Evolutionary conservation across 1,140 invertebrate species (phyloP).

Genomic region (Philotrypesis tridentata): DNA sequence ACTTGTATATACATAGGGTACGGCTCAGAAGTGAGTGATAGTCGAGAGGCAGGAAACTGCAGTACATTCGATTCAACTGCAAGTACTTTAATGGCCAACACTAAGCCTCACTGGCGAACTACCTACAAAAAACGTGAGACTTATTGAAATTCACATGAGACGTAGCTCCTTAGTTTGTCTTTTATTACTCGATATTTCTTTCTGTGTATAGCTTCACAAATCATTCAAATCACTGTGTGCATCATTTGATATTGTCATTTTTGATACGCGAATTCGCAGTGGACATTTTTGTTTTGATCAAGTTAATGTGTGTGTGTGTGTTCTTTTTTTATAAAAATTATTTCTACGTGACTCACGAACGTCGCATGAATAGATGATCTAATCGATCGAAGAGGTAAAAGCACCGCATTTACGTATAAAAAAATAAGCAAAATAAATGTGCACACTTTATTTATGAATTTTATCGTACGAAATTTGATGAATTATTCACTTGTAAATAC

Average conservation of each 20-base stretch:
- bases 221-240: neutral
- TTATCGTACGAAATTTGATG: too few species aligned
- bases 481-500: too few species aligned
- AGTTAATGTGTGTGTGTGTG: too few species aligned
- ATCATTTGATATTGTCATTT: neutral
- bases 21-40: slow-evolving; percentile 83
- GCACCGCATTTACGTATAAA: too few species aligned
- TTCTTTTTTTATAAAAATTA: too few species aligned
- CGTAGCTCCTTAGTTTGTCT: neutral
- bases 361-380: neutral
- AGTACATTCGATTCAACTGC: slow-evolving; percentile 67
- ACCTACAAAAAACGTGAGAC: slow-evolving; percentile 77
- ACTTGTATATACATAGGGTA: slow-evolving; percentile 74
- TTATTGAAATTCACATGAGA: neutral
- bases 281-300: neutral
- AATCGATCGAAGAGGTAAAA: too few species aligned
- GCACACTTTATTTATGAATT: too few species aligned
- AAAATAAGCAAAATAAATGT: too few species aligned
- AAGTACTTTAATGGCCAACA: slow-evolving; percentile 49
- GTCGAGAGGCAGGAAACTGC: slow-evolving; percentile 75
- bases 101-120: slow-evolving; percentile 76
- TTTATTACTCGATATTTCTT: neutral
- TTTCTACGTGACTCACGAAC: neutral
- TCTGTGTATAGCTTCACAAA: neutral
- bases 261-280: neutral